These are phyloP conservation scores for Octomys mimax DNA, from an alignment of 2,797 vertebrate species.

Conservation along the genomic window DNA sequence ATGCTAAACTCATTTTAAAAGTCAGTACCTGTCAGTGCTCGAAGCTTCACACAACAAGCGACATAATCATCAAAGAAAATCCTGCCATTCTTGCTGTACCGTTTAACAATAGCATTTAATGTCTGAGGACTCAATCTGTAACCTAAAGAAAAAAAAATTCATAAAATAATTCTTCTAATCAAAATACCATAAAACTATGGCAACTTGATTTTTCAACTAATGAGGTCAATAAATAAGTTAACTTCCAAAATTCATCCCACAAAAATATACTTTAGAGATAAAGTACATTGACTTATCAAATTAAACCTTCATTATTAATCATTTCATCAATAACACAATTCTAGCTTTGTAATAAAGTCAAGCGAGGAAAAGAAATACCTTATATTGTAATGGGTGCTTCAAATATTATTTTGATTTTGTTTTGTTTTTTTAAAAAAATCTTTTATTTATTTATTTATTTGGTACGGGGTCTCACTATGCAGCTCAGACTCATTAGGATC, in stretches of 20 bases:
- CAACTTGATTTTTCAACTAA: constrained; percentile 11
- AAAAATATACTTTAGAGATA: constrained; percentile 49
- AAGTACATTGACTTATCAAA: constrained; percentile 26
- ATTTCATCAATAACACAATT: background rate
- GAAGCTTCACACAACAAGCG: constrained; percentile 95
- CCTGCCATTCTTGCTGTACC: constrained; percentile 93
- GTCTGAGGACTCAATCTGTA: constrained; percentile 93
- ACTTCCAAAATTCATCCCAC: constrained; percentile 36
- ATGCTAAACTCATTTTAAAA: background rate
- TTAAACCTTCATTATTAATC: constrained; percentile 19
- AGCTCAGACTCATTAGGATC: no score
- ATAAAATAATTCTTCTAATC: constrained; percentile 48
- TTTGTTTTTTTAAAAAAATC: no score
- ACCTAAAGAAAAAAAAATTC: constrained; percentile 86
- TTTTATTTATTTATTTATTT: no score
- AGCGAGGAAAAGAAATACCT: constrained; percentile 24
- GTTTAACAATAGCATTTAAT: constrained; percentile 91
- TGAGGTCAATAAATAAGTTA: constrained; percentile 21
- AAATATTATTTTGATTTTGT: constrained; percentile 33
- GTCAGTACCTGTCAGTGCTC: constrained; percentile 93
- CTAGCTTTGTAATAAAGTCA: constrained; percentile 12
- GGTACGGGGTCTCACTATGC: no score
- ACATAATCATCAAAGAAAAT: constrained; percentile 97
- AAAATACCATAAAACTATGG: constrained; percentile 10
- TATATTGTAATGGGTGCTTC: background rate